Base-by-base conservation (phyloP, 1,140 invertebrate genomes). In the Phymorhynchus buccinoides region DNA sequence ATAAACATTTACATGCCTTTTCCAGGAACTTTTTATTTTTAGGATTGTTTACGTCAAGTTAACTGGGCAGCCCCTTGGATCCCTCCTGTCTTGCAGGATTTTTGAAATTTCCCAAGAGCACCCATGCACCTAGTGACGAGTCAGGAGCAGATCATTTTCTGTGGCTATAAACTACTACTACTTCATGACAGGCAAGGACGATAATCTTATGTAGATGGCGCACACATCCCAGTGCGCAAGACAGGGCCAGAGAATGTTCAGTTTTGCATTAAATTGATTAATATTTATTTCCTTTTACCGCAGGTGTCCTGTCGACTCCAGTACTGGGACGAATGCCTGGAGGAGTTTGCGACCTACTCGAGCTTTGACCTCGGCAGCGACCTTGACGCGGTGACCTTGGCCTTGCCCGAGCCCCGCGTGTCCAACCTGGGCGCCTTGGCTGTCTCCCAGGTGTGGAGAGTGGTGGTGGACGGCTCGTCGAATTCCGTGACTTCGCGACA, bases 291-390 rank as follows among this genome's bases (percentile, higher is more conserved):
- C n/a, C 48, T 77, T 18, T 22, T 82, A n/a, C 86, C 88, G n/a
- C 90, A 94, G 88, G 93, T 96, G 12, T 89, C 93, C 0, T 96
- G 96, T 86, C 90, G 92, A 32, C 93, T 96, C 18, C 95, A 96
- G 88, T 96, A 96, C 90, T 96, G 95, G 95, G 95, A 95, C 84
- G 95, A 95, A 2, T 94, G 94, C 84, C 93, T 95, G 27, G 92
- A 94, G 86, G 88, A 94, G n/a, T 96, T 95, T 90, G 92, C 95
- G 83, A 94, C 94, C 52, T 95, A 95, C 85, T 91, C 94, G 0
- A 92, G 95, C 56, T 96, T 96, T 89, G 93, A 94, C 56, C 91
- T 96, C 44, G 95, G 95, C 1, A 96, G 96, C 92, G 95, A 94
- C 1, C 94, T 95, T 84, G 94, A 94, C n/a, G 95, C 94, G n/a